Base-by-base conservation (phyloP, 2,113 vertebrate species). In the Oncorhynchus mykiss region DNA sequence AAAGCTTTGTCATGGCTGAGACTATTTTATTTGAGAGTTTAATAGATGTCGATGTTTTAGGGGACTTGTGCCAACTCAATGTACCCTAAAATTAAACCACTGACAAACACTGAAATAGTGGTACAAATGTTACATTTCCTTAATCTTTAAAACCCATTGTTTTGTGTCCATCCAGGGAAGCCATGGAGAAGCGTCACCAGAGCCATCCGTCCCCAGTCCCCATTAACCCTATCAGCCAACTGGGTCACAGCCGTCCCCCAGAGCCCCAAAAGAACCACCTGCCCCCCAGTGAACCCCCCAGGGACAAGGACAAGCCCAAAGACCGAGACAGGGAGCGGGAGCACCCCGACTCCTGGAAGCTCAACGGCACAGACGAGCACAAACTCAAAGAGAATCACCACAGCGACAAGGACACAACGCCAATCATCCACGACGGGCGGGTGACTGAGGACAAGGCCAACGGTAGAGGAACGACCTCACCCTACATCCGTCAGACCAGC, bases 241-340 rank as follows among this genome's bases (percentile, higher is more conserved):
- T 96, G 72, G 94, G 96, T 70, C 97, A 97, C 83, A 92, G 73
- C 75, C 95, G 97, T 59, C 91, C 94, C 84, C 92, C 89, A 0
- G 97, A 98, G 79, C 95, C 95, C 89, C 93, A 94, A 84, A 92
- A 95, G 89, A 96, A 96, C 79, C 92, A 92, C 73, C 81, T 89
- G 79, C 80, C 86, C 1, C 87, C 91, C 20, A 80, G 83, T 3
- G 97, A 98, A 69, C 90, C 93, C 80, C 94, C 92, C 83, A 92
- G 96, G 85, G 97, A 99, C 67, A 98, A 98, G 86, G 91, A 92
- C 84, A 97, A 97, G 89, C 79, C 94, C 85, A 97, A 97, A 92
- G 93, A 92, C 22, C 86, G 95, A 39, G 39, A 39, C 39, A 45
- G 39, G 78, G 97, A 99, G 54, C 85, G 88, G 81, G 96, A 98